Base-by-base conservation (phyloP, 2,797 vertebrate genomes). In the Arctocebus calabarensis region DNA sequence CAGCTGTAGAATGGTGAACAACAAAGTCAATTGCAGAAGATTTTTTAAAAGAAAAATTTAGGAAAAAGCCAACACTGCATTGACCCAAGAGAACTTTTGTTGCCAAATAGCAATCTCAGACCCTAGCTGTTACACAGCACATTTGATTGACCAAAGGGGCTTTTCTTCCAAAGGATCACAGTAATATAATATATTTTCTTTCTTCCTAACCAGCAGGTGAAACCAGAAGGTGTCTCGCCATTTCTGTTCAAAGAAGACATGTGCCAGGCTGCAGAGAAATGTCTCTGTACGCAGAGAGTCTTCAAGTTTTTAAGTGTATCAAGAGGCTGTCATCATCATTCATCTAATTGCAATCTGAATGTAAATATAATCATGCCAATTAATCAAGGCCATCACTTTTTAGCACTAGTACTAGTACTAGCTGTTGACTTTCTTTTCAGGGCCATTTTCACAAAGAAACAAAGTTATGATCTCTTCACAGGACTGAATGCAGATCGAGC, bases 281-380 rank as follows among this genome's bases (percentile, higher is more conserved):
- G 32, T 66, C 7, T 68, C 23, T 75, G 10, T 74, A 17, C 8
- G 10, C 40, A 89, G 27, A 29, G 45, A 84, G 19, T 73, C 71
- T 89, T 88, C 70, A 90, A 48, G 75, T 88, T 40, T 91, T 61
- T 37, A 88, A 61, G 34, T 70, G 23, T 61, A 84, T 66, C 62
- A 84, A 91, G 71, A 88, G 37, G 37, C 9, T 52, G 57, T 59
- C 86, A 81, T n/a, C 4, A 0, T 70, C 70, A 84, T 82, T 13
- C 37, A 73, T 59, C 64, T 87, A 87, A 83, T 88, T 88, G 10
- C 48, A 86, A 75, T 77, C 61, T 92, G 96, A 92, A 84, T 96
- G 57, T 91, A 94, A 96, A 91, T 89, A 88, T 73, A 90, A 94
- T 94, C 75, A 86, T 90, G 73, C 32, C 84, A 85, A 79, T 96